Base-by-base conservation (phyloP, 2,888 invertebrate species). In the Pseudococcus viburni region DNA sequence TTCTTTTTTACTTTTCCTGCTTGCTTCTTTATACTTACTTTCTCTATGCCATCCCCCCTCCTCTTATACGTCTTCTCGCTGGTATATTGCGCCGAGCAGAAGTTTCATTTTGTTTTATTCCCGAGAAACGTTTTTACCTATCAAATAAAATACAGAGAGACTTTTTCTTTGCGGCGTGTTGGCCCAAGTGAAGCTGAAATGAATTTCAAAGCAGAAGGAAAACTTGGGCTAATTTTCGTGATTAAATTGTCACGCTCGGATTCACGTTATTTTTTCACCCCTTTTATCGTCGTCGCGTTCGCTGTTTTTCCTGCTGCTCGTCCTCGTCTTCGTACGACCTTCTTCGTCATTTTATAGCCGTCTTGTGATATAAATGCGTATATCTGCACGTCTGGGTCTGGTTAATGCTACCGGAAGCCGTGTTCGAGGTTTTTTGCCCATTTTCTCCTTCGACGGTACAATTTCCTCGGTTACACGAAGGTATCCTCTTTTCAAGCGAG, bases 81-180 rank as follows among this genome's bases (percentile, higher is more conserved):
- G 42, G 15, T 33, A 73, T 73, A 73, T 73, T 73, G 22, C 33
- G 39, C 46, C 19, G 39, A 46, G 39, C 19, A 46, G 22, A 46
- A 83, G 80, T 83, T 83, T 46, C 80, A 83, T 83, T 83, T 83
- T 83, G 80, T 83, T 83, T 83, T 83, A 83, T 83, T 83, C 80
- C 80, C 80, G 22, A 83, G 80, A 83, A 83, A 83, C 80, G 80
- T 83, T 83, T 83, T 83, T 83, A 83, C 80, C 80, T 83, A 83
- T 83, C 80, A 8, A 83, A 83, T 83, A 83, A 83, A 83, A 83
- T 46, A 83, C 46, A 42, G 42, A 42, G 42, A 42, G 46, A 83
- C 73, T 73, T 73, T 73, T 73, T 73, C 73, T 73, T 19, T 73
- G 73, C 73, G 73, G 73, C 73, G 73, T 33, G 73, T 73, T 33